Percentiles rank a stretch among this genome's conserved stretches.
These are phyloP conservation scores for Lathamus discolor DNA, from an alignment of 2,113 vertebrate genomes.

Conservation along the genomic window DNA sequence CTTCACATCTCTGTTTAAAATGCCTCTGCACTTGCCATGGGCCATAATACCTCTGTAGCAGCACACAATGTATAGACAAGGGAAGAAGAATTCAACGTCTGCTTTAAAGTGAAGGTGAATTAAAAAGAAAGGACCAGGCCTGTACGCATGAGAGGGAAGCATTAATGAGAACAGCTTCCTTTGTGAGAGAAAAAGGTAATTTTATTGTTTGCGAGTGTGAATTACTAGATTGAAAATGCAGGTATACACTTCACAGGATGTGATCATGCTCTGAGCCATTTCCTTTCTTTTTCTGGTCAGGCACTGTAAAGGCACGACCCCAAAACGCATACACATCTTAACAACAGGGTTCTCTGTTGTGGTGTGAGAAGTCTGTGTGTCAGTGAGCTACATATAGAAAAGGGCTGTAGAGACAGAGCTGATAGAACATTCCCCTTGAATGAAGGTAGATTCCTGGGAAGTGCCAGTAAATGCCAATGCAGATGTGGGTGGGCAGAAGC, in stretches of 20 bases:
- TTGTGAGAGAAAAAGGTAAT: background rate
- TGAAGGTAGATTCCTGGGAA: background rate
- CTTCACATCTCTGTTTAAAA: background rate
- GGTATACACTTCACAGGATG: background rate
- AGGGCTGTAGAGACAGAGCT: background rate
- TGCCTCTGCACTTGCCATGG: background rate
- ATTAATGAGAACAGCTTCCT: background rate
- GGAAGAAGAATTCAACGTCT: background rate
- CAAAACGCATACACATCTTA: background rate
- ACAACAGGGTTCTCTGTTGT: background rate
- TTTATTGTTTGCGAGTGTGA: conserved; percentile 33
- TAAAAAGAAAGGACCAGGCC: background rate
- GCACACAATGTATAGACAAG: background rate
- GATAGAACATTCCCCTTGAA: background rate
- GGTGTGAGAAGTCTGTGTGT: background rate
- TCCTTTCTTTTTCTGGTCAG: background rate
- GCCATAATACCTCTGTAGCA: background rate
- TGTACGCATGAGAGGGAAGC: background rate
- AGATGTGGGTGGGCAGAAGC: background rate
- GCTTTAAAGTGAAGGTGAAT: background rate
- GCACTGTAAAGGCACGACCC: background rate
- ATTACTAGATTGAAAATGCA: conserved; percentile 27
- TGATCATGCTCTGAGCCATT: background rate
- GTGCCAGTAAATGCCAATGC: background rate
- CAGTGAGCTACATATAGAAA: background rate